A percentile compares a stretch with the other conserved stretches of the same genome.
Evolutionary conservation across 2,888 invertebrate species (phyloP).

Genomic region (Rotaria magnacalcarata): DNA sequence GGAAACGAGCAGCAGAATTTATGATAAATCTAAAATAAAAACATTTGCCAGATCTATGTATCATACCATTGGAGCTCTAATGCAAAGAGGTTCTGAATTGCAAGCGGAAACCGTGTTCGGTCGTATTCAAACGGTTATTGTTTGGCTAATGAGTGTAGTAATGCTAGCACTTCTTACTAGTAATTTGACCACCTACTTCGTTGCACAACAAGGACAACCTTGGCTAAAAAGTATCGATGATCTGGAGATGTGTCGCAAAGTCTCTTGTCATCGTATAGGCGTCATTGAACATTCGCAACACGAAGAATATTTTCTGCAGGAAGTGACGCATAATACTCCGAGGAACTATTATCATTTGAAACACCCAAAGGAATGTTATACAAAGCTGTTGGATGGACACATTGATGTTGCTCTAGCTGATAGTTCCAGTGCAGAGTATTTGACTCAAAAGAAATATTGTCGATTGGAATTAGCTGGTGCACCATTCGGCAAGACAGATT

Average conservation of each 20-base stretch:
- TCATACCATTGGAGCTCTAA: not conserved
- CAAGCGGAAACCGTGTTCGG: not conserved
- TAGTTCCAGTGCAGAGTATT: not conserved
- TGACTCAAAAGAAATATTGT: not conserved
- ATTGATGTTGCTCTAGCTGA: not conserved
- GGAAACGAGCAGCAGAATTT: not conserved
- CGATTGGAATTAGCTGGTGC: not conserved
- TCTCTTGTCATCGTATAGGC: not conserved
- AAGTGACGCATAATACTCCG: not conserved
- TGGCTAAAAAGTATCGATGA: not conserved
- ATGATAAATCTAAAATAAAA: not conserved
- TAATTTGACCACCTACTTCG: not conserved
- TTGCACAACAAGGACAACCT: not conserved
- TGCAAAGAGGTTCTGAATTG: not conserved
- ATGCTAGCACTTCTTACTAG: not conserved
- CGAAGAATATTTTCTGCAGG: not conserved
- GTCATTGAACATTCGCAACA: not conserved
- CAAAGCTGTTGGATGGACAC: not conserved
- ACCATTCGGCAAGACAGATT: too few species aligned
- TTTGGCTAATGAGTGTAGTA: not conserved
- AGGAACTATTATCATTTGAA: not conserved
- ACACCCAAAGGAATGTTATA: not conserved
- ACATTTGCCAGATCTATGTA: not conserved
- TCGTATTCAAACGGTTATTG: not conserved
- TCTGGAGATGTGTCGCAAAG: not conserved